phyloP scores from a whole-genome alignment of 2,888 invertebrate genomes.

The Nomada ferruginata region DNA sequence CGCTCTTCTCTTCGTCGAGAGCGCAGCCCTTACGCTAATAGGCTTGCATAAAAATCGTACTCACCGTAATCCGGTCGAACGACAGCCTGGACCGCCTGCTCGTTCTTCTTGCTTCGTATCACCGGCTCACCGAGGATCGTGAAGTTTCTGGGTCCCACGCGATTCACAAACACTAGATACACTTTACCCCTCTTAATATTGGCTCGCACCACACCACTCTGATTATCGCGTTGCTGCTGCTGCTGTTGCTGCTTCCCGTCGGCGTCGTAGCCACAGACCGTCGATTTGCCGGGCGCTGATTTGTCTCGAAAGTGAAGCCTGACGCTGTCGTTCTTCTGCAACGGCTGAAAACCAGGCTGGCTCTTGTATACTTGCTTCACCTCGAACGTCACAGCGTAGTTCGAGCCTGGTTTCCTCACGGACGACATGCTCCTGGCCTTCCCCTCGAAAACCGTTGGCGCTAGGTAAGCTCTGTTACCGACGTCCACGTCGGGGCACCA shows the following conservation, averaged over 20 bases:
- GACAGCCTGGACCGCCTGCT: slow-evolving; percentile 83
- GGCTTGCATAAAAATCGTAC: slow-evolving; percentile 54
- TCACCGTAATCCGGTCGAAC: slow-evolving; percentile 83
- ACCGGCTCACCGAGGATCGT: slow-evolving; percentile 86
- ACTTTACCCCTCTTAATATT: slow-evolving; percentile 86
- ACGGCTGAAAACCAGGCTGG: slow-evolving; percentile 83
- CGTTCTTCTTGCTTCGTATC: slow-evolving; percentile 83
- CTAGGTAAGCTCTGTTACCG: slow-evolving; percentile 87
- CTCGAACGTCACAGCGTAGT: slow-evolving; percentile 89
- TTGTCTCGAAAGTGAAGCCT: slow-evolving; percentile 85
- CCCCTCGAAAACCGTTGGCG: slow-evolving; percentile 89
- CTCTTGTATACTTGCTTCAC: slow-evolving; percentile 88
- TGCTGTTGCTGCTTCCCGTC: slow-evolving; percentile 70
- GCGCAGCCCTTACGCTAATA: slow-evolving; percentile 16
- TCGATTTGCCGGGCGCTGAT: slow-evolving; percentile 80
- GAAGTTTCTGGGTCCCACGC: slow-evolving; percentile 86
- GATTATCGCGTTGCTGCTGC: slow-evolving; percentile 72
- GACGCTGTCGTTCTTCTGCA: slow-evolving; percentile 85
- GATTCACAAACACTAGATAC: slow-evolving; percentile 87
- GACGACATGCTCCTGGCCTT: slow-evolving; percentile 88
- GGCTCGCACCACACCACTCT: slow-evolving; percentile 85
- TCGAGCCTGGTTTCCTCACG: slow-evolving; percentile 85
- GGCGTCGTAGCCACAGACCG: slow-evolving; percentile 79
- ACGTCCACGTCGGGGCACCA: slow-evolving; percentile 88
- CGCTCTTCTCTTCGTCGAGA: slow-evolving; percentile 27